A percentile compares a stretch with the other conserved stretches of the same genome.
These are phyloP conservation scores for Heliopora coerulea DNA, from an alignment of 92 coral and sea anemone species.

Conservation along the genomic window DNA sequence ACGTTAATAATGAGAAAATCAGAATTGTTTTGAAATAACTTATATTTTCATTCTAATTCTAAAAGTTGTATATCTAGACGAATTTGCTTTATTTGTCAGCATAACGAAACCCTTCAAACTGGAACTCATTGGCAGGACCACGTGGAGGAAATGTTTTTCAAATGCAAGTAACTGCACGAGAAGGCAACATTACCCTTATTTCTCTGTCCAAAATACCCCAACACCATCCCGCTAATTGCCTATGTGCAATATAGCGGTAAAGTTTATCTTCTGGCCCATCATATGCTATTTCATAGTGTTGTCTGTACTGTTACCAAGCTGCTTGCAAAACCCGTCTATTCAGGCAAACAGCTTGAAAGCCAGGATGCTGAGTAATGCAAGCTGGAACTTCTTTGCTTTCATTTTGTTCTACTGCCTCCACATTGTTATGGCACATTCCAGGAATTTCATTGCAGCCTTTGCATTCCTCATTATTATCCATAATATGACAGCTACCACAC, in stretches of 20 bases:
- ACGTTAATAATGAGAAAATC: neutral
- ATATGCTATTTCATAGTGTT: conserved; percentile 11
- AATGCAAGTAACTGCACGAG: conserved; percentile 49
- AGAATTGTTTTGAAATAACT: too few species aligned
- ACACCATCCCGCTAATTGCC: conserved; percentile 47
- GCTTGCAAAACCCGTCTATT: conserved; percentile 25
- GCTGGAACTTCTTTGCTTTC: conserved; percentile 1
- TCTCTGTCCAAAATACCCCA: conserved; percentile 48
- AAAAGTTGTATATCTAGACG: too few species aligned
- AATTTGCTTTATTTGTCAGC: conserved; percentile 36
- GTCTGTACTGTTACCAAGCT: conserved; percentile 39
- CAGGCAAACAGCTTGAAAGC: neutral
- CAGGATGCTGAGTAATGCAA: conserved; percentile 36
- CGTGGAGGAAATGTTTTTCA: conserved; percentile 30
- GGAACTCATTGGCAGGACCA: conserved; percentile 33
- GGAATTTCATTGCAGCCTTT: conserved; percentile 12
- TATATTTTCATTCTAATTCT: too few species aligned
- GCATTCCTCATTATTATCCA: conserved; percentile 17
- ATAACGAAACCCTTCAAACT: conserved; percentile 42
- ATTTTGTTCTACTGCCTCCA: conserved; percentile 6
- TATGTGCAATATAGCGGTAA: conserved; percentile 33
- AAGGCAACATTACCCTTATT: conserved; percentile 42
- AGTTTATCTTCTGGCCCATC: conserved; percentile 37
- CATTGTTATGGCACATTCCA: conserved; percentile 3
- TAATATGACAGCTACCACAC: conserved; percentile 15